Percentiles rank a stretch among this genome's conserved stretches.
These are phyloP conservation scores for Pagrus major DNA, from an alignment of 2,113 vertebrate genomes.

Conservation along the genomic window DNA sequence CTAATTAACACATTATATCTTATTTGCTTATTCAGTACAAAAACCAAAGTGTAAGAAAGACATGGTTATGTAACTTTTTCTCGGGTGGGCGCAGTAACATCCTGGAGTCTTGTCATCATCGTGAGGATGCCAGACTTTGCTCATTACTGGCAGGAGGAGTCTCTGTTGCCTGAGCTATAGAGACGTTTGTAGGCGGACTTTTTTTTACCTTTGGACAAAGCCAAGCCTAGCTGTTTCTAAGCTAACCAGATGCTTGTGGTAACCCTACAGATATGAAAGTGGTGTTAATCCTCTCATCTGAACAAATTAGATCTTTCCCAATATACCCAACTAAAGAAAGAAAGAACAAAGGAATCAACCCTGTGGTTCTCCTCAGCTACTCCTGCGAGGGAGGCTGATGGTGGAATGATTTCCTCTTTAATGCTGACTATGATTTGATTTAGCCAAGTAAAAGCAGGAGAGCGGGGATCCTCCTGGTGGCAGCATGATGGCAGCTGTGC, in stretches of 20 bases:
- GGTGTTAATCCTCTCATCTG: background rate
- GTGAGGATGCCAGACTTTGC: background rate
- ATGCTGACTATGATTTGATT: conserved; percentile 60
- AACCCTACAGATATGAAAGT: background rate
- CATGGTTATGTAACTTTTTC: background rate
- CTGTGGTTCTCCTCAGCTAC: background rate
- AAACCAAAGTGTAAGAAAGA: background rate
- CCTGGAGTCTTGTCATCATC: background rate
- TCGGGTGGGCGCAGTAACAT: background rate
- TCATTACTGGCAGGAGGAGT: background rate
- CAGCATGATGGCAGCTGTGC: conserved; percentile 24
- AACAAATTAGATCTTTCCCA: background rate
- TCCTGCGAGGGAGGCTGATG: conserved; percentile 28
- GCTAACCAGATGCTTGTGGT: background rate
- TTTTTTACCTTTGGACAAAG: background rate
- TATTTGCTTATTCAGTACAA: background rate
- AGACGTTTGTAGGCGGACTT: background rate
- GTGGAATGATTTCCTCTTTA: conserved; percentile 50
- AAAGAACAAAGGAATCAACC: background rate
- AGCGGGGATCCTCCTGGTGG: conserved; percentile 46
- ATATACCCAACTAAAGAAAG: background rate
- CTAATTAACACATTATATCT: background rate
- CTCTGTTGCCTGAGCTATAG: background rate
- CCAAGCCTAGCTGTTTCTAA: background rate
- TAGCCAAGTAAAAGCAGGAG: conserved; percentile 42